A percentile compares a stretch with the other conserved stretches of the same genome.
phyloP scores from a whole-genome alignment of 2,113 vertebrate species.

The Ranitomeya variabilis region DNA sequence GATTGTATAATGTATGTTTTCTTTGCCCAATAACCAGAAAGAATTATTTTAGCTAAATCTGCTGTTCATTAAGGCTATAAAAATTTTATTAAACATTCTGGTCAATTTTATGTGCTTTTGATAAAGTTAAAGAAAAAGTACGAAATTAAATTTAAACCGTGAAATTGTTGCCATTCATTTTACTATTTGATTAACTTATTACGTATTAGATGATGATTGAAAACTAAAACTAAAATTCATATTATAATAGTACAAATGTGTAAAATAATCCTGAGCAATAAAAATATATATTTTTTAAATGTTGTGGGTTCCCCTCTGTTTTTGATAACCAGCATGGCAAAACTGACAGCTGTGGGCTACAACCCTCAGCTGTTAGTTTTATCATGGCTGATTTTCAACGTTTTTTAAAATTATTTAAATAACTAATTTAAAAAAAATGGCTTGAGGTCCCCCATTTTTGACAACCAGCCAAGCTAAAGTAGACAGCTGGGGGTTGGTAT shows the following conservation, averaged over 20 bases:
- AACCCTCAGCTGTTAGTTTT: too few species aligned
- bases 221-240: too few species aligned
- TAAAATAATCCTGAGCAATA: neutral
- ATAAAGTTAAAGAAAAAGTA: neutral
- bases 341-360: too few species aligned
- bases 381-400: too few species aligned
- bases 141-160: neutral
- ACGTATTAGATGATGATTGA: too few species aligned
- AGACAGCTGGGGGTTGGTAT: too few species aligned
- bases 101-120: neutral
- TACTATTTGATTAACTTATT: neutral
- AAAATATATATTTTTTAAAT: neutral
- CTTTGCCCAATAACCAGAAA: slow-evolving; percentile 21
- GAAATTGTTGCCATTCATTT: neutral
- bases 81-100: neutral
- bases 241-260: neutral
- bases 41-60: slow-evolving; percentile 1
- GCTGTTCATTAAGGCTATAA: neutral
- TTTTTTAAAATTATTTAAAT: too few species aligned
- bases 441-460: too few species aligned
- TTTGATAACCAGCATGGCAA: too few species aligned
- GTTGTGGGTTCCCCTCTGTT: too few species aligned
- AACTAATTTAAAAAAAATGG: too few species aligned
- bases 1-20: slow-evolving; percentile 30
- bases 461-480: too few species aligned